These are phyloP conservation scores for Cyphomyrus discorhynchus DNA, from an alignment of 2,113 vertebrate species.

Conservation along the genomic window DNA sequence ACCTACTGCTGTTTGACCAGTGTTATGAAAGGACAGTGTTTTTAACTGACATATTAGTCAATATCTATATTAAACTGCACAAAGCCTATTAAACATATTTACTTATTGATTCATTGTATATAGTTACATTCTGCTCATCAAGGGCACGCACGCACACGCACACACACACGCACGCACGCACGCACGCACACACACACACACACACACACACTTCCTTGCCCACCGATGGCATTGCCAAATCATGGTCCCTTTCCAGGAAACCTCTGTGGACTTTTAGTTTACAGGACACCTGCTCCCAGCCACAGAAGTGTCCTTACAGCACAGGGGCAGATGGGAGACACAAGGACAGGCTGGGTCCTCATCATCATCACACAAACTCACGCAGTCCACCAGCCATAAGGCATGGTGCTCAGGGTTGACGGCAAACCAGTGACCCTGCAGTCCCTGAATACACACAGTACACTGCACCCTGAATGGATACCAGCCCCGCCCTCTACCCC, in stretches of 20 bases:
- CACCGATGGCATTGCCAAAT: neutral
- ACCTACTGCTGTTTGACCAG: neutral
- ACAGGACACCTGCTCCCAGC: neutral
- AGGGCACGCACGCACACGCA: rapidly evolving
- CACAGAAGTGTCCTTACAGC: neutral
- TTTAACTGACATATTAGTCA: neutral
- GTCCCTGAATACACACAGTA: neutral
- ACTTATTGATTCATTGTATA: neutral
- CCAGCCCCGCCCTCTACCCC: neutral
- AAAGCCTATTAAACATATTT: neutral
- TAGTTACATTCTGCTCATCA: neutral
- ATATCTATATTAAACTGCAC: neutral
- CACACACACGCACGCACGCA: too few species aligned
- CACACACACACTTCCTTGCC: neutral
- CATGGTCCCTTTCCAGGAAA: neutral
- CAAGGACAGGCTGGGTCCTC: neutral
- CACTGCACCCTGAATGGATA: neutral
- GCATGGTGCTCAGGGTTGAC: neutral
- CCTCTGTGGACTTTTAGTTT: neutral
- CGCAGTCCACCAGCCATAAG: neutral
- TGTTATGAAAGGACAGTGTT: neutral
- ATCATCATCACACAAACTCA: neutral
- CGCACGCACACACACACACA: too few species aligned
- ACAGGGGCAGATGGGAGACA: neutral
- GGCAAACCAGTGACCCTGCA: neutral